A percentile compares a stretch with the other conserved stretches of the same genome.
These are phyloP conservation scores for Thunnus thynnus DNA, from an alignment of 2,113 vertebrate genomes.

Conservation along the genomic window DNA sequence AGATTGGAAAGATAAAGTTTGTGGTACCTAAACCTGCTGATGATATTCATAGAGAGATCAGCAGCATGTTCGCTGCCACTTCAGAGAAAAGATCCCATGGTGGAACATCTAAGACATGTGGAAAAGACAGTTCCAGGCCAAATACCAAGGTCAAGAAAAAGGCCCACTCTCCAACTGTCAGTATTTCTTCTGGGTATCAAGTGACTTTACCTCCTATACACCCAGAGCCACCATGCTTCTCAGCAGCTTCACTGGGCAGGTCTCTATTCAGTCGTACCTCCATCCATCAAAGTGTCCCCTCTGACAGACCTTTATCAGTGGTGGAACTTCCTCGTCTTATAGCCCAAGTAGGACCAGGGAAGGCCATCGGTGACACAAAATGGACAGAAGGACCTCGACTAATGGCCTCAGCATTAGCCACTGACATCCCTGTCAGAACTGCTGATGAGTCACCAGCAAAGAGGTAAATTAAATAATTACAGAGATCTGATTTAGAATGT, in stretches of 20 bases:
- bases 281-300: neutral
- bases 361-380: constrained; percentile 39
- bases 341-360: constrained; percentile 41
- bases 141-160: constrained; percentile 39
- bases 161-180: neutral
- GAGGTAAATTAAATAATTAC: constrained; percentile 48
- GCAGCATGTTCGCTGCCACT: constrained; percentile 50
- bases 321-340: constrained; percentile 66
- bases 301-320: constrained; percentile 28
- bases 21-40: neutral
- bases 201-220: constrained; percentile 43
- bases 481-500: neutral
- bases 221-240: neutral
- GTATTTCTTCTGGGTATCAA: neutral
- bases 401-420: constrained; percentile 52
- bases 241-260: constrained; percentile 29
- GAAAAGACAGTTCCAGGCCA: neutral
- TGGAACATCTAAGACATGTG: neutral
- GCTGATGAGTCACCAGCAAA: neutral
- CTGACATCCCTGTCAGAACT: constrained; percentile 51
- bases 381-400: constrained; percentile 63
- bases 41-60: constrained; percentile 19
- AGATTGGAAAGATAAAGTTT: neutral
- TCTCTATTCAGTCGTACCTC: constrained; percentile 16
- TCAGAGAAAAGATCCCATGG: constrained; percentile 9